Evolutionary conservation across 2,888 invertebrate genomes (phyloP).

Genomic region (Tricholauxania praeusta): DNA sequence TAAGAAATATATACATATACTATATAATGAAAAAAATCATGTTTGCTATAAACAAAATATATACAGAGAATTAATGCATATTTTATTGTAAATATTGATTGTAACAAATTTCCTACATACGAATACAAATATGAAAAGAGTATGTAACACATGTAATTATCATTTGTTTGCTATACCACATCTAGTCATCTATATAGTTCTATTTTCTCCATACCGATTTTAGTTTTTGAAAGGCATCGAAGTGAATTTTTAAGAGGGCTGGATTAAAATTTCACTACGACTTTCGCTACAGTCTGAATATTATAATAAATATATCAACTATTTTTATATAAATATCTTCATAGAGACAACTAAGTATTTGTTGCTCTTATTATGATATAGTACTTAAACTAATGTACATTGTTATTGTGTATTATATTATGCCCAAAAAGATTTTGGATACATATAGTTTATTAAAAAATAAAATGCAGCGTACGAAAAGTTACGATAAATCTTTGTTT

Average conservation of each 20-base stretch:
- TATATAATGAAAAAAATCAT: no score
- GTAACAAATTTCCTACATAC: neutral
- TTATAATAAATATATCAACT: slow-evolving; percentile 30
- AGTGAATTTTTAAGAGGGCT: slow-evolving; percentile 66
- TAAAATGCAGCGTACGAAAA: no score
- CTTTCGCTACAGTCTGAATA: neutral
- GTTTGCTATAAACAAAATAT: no score
- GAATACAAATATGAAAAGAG: slow-evolving; percentile 33
- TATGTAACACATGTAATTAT: slow-evolving; percentile 18
- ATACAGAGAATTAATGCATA: slow-evolving; percentile 12
- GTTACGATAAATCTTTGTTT: no score
- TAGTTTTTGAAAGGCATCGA: slow-evolving; percentile 18
- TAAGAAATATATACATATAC: neutral
- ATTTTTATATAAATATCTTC: slow-evolving; percentile 30
- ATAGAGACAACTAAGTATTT: no score
- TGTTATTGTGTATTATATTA: no score
- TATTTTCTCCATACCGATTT: neutral
- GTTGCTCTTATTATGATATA: no score
- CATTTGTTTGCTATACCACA: neutral
- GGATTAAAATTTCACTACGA: slow-evolving; percentile 64
- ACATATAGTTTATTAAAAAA: no score
- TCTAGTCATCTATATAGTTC: neutral
- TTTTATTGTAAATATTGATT: slow-evolving; percentile 33
- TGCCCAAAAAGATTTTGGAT: no score
- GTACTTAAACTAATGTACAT: no score